Evolutionary conservation across 2,888 invertebrate species (phyloP).

Genomic region (Pachliopta kotzebuea): DNA sequence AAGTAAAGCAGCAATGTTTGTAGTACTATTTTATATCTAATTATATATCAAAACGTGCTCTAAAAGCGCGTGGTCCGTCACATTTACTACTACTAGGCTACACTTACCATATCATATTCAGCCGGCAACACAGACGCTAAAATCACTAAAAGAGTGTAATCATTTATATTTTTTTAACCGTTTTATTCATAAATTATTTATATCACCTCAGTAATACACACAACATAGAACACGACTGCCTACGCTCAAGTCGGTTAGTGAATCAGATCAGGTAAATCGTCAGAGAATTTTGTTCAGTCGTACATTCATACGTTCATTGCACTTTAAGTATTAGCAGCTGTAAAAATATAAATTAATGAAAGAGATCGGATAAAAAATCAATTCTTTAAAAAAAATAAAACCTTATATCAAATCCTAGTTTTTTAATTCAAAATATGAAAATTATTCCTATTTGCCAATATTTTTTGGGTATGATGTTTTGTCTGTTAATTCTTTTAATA

Average conservation of each 20-base stretch:
- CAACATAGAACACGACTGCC: slow-evolving; percentile 52
- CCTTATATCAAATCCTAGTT: not conserved
- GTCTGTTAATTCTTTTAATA: no score
- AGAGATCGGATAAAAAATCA: not conserved
- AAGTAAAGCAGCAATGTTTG: not conserved
- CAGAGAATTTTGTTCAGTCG: slow-evolving; percentile 15
- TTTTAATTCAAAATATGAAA: no score
- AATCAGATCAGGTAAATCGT: slow-evolving; percentile 31
- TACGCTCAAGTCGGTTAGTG: slow-evolving; percentile 47
- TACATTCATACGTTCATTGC: slow-evolving; percentile 18
- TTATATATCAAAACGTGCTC: slow-evolving; percentile 44
- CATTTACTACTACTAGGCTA: slow-evolving; percentile 31
- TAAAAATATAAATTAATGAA: not conserved
- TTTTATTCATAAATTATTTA: slow-evolving; percentile 40
- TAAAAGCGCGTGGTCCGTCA: slow-evolving; percentile 49
- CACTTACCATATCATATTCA: slow-evolving; percentile 53
- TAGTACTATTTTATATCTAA: not conserved
- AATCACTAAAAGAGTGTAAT: slow-evolving; percentile 23
- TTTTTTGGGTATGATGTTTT: no score
- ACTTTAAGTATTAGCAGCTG: slow-evolving; percentile 1
- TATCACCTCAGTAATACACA: slow-evolving; percentile 39
- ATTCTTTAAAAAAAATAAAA: not conserved
- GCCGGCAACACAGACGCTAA: slow-evolving; percentile 29
- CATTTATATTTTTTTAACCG: slow-evolving; percentile 33
- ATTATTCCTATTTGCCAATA: no score